Evolutionary conservation across 2,888 invertebrate species (phyloP).

Genomic region (Leptarthrus brevirostris): DNA sequence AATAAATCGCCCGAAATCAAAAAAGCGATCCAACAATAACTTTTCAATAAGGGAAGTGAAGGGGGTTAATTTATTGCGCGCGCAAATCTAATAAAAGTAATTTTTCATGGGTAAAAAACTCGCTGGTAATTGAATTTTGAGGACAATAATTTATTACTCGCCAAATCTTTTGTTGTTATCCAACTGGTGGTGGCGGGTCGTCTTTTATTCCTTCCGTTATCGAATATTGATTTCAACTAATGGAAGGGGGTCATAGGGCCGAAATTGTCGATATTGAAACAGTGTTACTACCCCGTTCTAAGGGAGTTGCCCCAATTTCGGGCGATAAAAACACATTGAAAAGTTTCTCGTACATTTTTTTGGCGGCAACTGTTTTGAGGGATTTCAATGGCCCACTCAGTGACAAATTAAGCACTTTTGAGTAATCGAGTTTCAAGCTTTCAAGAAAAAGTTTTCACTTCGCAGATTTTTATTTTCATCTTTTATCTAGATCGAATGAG

Average conservation of each 20-base stretch:
- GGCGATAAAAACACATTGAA: constrained; percentile 36
- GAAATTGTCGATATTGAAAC: neutral
- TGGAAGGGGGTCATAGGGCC: neutral
- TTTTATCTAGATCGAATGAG: no score
- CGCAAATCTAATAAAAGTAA: constrained; percentile 50
- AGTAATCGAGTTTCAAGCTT: constrained; percentile 29
- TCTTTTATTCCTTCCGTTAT: constrained; percentile 27
- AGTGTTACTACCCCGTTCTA: constrained; percentile 2
- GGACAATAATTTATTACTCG: constrained; percentile 50
- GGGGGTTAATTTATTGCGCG: constrained; percentile 50
- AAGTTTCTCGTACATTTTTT: constrained; percentile 27
- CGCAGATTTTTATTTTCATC: constrained; percentile 7
- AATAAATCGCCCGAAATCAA: neutral
- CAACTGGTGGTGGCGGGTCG: constrained; percentile 41
- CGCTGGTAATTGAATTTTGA: constrained; percentile 49
- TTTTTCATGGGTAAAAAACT: constrained; percentile 45
- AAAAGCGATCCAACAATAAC: constrained; percentile 18
- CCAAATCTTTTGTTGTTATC: constrained; percentile 49
- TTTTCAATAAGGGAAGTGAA: constrained; percentile 41
- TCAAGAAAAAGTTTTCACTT: constrained; percentile 4
- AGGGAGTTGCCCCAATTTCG: neutral
- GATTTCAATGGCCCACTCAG: constrained; percentile 3
- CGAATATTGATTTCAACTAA: constrained; percentile 45
- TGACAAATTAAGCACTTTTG: constrained; percentile 43
- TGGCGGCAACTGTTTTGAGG: neutral